Evolutionary conservation across 92 coral and sea anemone species (phyloP), one percentile per base, ranked within the genome.

Genomic region (Epizoanthus illoricatus): DNA sequence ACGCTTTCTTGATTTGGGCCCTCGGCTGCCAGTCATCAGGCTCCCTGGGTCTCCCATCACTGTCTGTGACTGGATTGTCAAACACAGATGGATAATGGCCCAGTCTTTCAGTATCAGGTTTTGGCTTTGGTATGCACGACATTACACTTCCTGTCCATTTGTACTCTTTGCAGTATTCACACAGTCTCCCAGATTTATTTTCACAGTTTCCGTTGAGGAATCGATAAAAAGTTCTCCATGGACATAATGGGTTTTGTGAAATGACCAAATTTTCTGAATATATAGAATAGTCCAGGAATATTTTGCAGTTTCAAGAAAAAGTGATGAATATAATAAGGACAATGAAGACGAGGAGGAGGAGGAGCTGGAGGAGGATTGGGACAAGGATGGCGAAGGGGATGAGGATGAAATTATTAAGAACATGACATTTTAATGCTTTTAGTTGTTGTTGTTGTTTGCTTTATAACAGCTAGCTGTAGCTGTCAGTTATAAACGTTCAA

Each of bases 161-260:
- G 67, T 24, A 40, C 11, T 56, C 58, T 3, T 21, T 4, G 63
- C 76, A 71, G 85, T 68, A 47, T 11, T 81, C 57, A 65, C 86
- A 83, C 16, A 83, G 83, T 28, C 33, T 45, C 11, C 81, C 86
- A 39, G 21, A 61, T 7, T 56, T 55, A 55, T 83, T 71, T 43
- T 69, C 58, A 42, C 86, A 83, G 11, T 60, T 71, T 56, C 72
- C 56, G 43, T 60, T 84, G 33, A 84, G 41, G 64, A 49, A 82
- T 71, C 86, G 39, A 80, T 49, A 69, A 82, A 82, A 69, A 82
- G 80, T 83, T 83, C 81, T 11, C 86, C 86, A 4, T 49, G 69
- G 8, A 2, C 72, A 59, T 71, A 83, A 19, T 73, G 79, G 40
- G 3, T 41, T 6, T 73, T 28, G 45, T 49, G 45, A 47, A 73